These are phyloP conservation scores for Orchesella cincta DNA, from an alignment of 1,140 invertebrate species.

Conservation along the genomic window DNA sequence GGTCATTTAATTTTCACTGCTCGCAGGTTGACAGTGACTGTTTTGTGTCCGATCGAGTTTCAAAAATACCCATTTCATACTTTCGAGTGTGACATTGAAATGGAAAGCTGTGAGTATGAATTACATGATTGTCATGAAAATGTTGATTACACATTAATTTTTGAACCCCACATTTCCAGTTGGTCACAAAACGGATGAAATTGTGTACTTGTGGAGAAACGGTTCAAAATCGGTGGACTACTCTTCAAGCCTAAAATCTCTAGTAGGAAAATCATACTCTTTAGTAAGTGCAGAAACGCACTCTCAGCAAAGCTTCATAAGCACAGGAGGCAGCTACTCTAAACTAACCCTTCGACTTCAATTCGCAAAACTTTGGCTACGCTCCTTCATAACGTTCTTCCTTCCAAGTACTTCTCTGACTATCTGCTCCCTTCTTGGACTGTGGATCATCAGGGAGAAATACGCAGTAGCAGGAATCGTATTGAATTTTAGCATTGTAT, in stretches of 20 bases:
- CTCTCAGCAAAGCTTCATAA: not conserved
- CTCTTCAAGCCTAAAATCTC: not conserved
- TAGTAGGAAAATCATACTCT: not conserved
- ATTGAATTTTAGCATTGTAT: not conserved
- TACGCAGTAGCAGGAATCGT: not conserved
- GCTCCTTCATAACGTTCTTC: not conserved
- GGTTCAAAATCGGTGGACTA: constrained; percentile 10
- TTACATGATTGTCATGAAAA: not conserved
- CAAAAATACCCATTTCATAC: constrained; percentile 96
- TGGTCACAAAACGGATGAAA: constrained; percentile 31
- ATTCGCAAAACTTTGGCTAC: not conserved
- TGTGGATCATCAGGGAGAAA: not conserved
- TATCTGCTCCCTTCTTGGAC: not conserved
- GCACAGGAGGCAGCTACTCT: constrained; percentile 10
- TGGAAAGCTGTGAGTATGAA: constrained; percentile 92
- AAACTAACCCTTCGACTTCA: not conserved
- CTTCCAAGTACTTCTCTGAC: not conserved
- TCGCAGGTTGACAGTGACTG: constrained; percentile 88
- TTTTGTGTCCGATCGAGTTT: constrained; percentile 94
- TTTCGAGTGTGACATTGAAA: constrained; percentile 92
- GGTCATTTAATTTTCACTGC: constrained; percentile 52
- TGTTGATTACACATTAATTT: not conserved
- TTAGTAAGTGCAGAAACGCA: not conserved
- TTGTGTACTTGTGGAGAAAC: constrained; percentile 31
- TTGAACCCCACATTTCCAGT: constrained; percentile 1